A percentile compares a stretch with the other conserved stretches of the same genome.
phyloP scores from a whole-genome alignment of 2,797 vertebrate species.

The Sebastes matsubarae region DNA sequence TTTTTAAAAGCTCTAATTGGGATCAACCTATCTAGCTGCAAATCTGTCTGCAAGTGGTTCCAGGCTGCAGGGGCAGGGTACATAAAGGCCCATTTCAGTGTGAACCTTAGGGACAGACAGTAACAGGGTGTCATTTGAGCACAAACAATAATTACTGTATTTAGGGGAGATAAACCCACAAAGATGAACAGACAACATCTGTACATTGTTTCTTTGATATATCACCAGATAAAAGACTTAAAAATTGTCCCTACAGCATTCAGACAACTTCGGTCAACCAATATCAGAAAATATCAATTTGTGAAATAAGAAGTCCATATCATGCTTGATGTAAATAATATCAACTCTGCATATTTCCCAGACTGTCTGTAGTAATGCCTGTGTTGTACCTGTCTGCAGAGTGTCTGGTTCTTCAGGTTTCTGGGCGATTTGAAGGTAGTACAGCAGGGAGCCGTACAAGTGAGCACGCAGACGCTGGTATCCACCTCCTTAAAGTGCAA shows the following conservation, averaged over 20 bases:
- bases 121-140: too few species aligned
- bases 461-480: slow-evolving; percentile 96
- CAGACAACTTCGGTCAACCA: background rate
- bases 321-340: background rate
- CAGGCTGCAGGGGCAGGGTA: background rate
- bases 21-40: too few species aligned
- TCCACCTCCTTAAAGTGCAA: slow-evolving; percentile 87
- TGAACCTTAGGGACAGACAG: background rate
- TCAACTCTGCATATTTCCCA: background rate
- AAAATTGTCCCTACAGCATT: background rate
- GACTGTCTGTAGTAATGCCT: background rate
- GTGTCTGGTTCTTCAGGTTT: slow-evolving; percentile 98
- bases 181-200: background rate
- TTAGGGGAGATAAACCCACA: too few species aligned
- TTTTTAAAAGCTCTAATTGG: too few species aligned
- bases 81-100: background rate
- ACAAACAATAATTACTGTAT: too few species aligned
- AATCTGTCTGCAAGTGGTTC: too few species aligned
- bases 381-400: slow-evolving; percentile 88
- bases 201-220: background rate
- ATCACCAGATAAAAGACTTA: background rate
- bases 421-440: slow-evolving; percentile 97
- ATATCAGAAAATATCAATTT: background rate
- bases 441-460: slow-evolving; percentile 94
- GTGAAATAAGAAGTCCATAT: background rate